Percentiles rank a stretch among this genome's conserved stretches.
Evolutionary conservation across 2,888 invertebrate genomes (phyloP).

Genomic region (Cremastinae sp.): DNA sequence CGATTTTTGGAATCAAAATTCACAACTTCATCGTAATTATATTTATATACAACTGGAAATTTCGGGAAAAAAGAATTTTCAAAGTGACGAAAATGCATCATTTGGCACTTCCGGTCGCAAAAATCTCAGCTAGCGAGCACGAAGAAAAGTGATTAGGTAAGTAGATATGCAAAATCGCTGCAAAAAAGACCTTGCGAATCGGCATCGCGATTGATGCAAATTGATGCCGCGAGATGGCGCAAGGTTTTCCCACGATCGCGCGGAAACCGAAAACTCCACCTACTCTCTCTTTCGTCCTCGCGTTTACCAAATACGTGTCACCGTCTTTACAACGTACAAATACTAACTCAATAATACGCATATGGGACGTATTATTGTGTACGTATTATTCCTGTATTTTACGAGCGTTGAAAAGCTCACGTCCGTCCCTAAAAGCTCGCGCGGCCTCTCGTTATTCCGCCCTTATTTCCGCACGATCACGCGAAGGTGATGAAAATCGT

Average conservation of each 20-base stretch:
- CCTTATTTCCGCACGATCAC: slow-evolving; percentile 34
- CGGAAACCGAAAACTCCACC: not conserved
- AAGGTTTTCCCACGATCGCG: slow-evolving; percentile 14
- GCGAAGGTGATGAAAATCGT: slow-evolving; percentile 43
- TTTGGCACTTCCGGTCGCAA: too few species aligned
- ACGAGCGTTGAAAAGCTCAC: slow-evolving; percentile 9
- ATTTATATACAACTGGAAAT: not conserved
- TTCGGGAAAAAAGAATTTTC: too few species aligned
- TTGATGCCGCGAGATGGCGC: not conserved
- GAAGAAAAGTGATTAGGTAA: too few species aligned
- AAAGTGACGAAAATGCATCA: too few species aligned
- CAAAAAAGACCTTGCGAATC: slow-evolving; percentile 2
- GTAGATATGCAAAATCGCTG: not conserved
- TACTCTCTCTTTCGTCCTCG: too few species aligned
- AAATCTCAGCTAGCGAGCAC: too few species aligned
- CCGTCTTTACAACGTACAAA: too few species aligned
- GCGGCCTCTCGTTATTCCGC: slow-evolving; percentile 15
- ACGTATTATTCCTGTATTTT: slow-evolving; percentile 9
- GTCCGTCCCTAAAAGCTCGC: slow-evolving; percentile 17
- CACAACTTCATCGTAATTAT: not conserved
- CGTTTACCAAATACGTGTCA: too few species aligned
- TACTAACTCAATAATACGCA: too few species aligned
- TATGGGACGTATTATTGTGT: too few species aligned
- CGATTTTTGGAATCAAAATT: not conserved
- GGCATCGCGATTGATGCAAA: not conserved